Evolutionary conservation across 2,888 invertebrate genomes (phyloP), one percentile per base, ranked within the genome.

Genomic region (Caenorhabditis uteleia): DNA sequence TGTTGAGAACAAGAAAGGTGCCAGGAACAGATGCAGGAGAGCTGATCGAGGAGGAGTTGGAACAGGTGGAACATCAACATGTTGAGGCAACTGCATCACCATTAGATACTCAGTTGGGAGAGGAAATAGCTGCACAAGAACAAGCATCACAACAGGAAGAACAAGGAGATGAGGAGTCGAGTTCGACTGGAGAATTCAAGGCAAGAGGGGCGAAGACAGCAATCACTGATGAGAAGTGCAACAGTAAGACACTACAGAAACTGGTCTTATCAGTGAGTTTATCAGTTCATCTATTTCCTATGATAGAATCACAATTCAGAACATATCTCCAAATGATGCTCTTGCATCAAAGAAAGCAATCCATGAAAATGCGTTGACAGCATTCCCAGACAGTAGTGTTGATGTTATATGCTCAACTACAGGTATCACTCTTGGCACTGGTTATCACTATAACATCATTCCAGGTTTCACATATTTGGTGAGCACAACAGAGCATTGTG

Each of bases 401-500:
- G 74, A 74, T 53, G 68, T 74, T 16, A 70, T 74, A 33, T 74
- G 74, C 50, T 72, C 71, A n/a, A 64, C 66, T 16, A 72, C 71
- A 6, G 71, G 71, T 10, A n/a, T n/a, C n/a, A n/a, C n/a, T n/a
- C n/a, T n/a, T n/a, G n/a, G n/a, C n/a, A n/a, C n/a, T n/a, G n/a
- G n/a, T n/a, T n/a, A n/a, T n/a, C n/a, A n/a, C n/a, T n/a, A n/a
- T n/a, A n/a, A n/a, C n/a, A n/a, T n/a, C n/a, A n/a, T n/a, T n/a
- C n/a, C n/a, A n/a, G n/a, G n/a, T n/a, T 72, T 72, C 67, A 72
- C 71, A 10, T 72, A 72, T 47, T 59, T 72, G 18, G 74, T 74
- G 7, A 68, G 68, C 20, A 74, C 74, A 40, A 68, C 70, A 8
- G 74, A 74, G 34, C 74, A 74, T 54, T 74, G 74, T 50, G 74